These are phyloP conservation scores for Parnassius mnemosyne DNA, from an alignment of 2,888 invertebrate genomes.

Conservation along the genomic window DNA sequence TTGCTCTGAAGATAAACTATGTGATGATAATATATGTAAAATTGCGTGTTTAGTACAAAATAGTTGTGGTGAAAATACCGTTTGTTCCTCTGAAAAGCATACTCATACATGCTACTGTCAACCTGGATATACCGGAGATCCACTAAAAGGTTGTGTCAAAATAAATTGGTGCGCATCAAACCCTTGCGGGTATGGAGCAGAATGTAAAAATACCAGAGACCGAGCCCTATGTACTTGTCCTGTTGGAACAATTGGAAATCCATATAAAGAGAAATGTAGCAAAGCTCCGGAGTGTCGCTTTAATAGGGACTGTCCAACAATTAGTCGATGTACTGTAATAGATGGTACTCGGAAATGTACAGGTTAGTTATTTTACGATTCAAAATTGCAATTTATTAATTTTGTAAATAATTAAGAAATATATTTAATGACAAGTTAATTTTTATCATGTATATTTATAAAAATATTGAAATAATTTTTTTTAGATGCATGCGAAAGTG, in stretches of 20 bases:
- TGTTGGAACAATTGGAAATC: conserved; percentile 89
- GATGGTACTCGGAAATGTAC: conserved; percentile 89
- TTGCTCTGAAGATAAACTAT: conserved; percentile 91
- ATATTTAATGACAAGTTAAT: too few species aligned
- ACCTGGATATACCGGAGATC: conserved; percentile 92
- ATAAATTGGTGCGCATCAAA: conserved; percentile 89
- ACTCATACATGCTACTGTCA: conserved; percentile 88
- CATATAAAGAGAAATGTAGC: conserved; percentile 90
- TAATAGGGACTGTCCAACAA: conserved; percentile 89
- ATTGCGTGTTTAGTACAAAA: conserved; percentile 91
- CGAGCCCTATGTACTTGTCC: conserved; percentile 91
- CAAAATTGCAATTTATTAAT: neutral
- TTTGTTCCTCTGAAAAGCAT: conserved; percentile 92
- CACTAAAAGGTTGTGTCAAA: conserved; percentile 84
- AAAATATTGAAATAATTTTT: conserved; percentile 32
- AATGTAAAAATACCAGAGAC: conserved; percentile 89
- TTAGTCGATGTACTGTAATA: conserved; percentile 87
- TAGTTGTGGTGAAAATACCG: conserved; percentile 90
- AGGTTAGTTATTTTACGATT: conserved; percentile 58
- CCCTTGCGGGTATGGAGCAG: conserved; percentile 90
- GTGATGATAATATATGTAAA: conserved; percentile 90
- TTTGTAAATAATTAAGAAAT: too few species aligned
- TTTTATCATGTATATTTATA: too few species aligned
- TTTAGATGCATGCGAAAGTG: conserved; percentile 87
- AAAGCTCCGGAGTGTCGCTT: conserved; percentile 89